phyloP scores from a whole-genome alignment of 2,888 invertebrate species.

The Apodemia hepburni region DNA sequence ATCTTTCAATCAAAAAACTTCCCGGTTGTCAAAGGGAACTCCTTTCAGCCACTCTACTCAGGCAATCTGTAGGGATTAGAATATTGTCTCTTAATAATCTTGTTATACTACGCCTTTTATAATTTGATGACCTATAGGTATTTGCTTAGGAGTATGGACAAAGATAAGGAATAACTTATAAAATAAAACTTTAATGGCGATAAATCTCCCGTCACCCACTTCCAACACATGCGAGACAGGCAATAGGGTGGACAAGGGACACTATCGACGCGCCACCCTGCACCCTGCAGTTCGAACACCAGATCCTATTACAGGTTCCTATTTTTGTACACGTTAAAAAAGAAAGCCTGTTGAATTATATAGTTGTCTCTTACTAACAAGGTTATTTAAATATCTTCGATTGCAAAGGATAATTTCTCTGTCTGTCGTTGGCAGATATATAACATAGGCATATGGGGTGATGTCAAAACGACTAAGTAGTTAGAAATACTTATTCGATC shows the following conservation, averaged over 20 bases:
- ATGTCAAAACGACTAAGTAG: no score
- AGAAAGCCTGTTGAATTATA: not conserved
- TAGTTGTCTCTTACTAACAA: not conserved
- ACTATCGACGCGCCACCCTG: slow-evolving; percentile 23
- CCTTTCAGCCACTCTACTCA: no score
- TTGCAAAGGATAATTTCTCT: no score
- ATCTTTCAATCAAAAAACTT: no score
- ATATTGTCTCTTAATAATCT: no score
- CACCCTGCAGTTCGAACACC: slow-evolving; percentile 15
- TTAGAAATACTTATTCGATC: no score
- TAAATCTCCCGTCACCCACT: slow-evolving; percentile 60
- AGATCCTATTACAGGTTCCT: slow-evolving; percentile 8
- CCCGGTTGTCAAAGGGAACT: no score
- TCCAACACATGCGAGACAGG: slow-evolving; percentile 46
- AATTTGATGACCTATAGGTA: not conserved
- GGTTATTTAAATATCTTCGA: not conserved
- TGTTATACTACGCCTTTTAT: not conserved
- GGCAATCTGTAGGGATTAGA: no score
- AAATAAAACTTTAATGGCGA: slow-evolving; percentile 51
- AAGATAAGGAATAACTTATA: slow-evolving; percentile 18
- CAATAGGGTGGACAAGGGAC: slow-evolving; percentile 47
- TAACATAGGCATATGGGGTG: no score
- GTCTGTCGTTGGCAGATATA: no score
- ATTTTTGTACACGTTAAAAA: not conserved
- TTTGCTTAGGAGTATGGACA: not conserved